Base-by-base conservation (phyloP, 2,888 invertebrate species). In the Chaitophorus viminalis region DNA sequence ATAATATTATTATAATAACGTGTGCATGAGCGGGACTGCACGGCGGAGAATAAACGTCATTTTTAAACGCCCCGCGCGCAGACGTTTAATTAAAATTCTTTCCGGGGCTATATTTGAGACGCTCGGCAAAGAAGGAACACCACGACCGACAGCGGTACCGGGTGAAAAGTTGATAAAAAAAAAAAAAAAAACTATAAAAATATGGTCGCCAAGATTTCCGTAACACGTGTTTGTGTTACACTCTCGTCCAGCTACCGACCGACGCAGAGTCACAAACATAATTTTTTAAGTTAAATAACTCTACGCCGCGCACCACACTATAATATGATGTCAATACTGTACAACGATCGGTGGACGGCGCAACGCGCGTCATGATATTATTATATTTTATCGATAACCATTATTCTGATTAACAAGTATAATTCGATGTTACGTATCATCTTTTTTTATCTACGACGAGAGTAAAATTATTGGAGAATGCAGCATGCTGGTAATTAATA, bases 41-140 rank as follows among this genome's bases (percentile, higher is more conserved):
- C 70, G 52, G 17, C 54, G 54, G 29, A 65, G 72, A 60, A 75
- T 39, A 39, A 83, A 83, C 65, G 76, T 76, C 29, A 54, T 83
- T 75, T 75, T 68, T 33, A 76, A 39, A 21, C 60, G 75, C n/a
- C n/a, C n/a, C 18, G 72, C 33, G 39, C 25, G 36, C 83, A 31
- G 78, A 86, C 78, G 54, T 78, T 72, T 78, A 86, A 86, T 86
- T 86, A 86, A 86, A 78, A 86, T 86, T 86, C 78, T 79, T 70
- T 79, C 29, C 54, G 36, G 72, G 70, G 52, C 60, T 78, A 78
- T 78, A 78, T 78, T 86, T 72, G 54, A 78, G 54, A 18, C 60
- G 60, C 60, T 60, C 25, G 60, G 21, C 4, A 25, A 18, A 60
- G 60, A 6, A 60, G 60, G 60, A 60, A 60, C 60, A 25, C 25